A percentile compares a stretch with the other conserved stretches of the same genome.
Conservation (phyloP, 2,797 vertebrate species). For the Sitta carolinensis region DNA sequence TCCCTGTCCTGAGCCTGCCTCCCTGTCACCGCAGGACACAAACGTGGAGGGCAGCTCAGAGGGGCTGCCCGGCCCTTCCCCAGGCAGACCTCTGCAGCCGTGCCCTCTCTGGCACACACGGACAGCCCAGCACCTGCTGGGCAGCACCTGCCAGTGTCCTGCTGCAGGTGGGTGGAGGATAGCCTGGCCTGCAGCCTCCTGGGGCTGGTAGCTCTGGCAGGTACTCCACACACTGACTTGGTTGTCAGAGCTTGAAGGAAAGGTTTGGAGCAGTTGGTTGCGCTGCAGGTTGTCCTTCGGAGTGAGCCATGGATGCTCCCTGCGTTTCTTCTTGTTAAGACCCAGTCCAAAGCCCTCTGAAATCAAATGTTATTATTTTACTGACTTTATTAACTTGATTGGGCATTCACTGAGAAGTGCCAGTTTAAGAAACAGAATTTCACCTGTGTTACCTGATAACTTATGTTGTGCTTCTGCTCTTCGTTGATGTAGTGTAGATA, state of each 20-base stretch:
- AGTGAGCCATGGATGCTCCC: background rate
- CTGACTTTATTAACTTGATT: background rate
- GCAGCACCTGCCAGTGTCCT: background rate
- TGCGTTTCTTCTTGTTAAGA: accelerated
- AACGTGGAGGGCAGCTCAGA: background rate
- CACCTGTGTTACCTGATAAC: background rate
- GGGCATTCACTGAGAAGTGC: background rate
- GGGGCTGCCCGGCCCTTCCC: background rate
- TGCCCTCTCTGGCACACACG: background rate
- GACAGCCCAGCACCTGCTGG: background rate
- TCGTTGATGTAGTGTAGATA: background rate
- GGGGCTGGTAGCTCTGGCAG: background rate
- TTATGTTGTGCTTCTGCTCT: background rate
- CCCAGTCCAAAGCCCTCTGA: background rate
- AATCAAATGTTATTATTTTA: background rate
- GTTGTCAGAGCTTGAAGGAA: background rate
- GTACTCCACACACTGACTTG: background rate
- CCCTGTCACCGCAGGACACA: accelerated
- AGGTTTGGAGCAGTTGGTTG: background rate
- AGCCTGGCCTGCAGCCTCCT: background rate
- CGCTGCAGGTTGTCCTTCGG: accelerated
- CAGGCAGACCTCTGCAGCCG: accelerated
- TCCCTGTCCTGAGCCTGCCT: background rate
- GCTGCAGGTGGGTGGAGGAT: background rate
- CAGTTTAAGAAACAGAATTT: background rate